phyloP scores from a whole-genome alignment of 1,140 invertebrate species.

The Heliconius hewitsoni region DNA sequence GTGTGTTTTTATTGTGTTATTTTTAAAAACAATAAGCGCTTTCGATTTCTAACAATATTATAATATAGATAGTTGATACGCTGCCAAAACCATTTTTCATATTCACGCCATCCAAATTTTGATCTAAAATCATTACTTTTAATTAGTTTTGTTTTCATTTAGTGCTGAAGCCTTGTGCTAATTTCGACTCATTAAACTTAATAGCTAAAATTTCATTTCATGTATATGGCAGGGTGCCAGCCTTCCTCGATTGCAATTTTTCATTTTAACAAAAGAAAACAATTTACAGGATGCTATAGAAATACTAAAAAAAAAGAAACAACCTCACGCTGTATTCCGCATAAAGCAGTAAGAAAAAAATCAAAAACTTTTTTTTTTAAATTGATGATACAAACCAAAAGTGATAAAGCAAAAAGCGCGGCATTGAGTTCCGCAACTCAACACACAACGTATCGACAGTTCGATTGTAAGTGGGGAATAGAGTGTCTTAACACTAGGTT shows the following conservation, averaged over 20 bases:
- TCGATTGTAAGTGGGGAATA: no score
- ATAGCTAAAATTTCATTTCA: conserved; percentile 29
- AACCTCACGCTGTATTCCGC: no score
- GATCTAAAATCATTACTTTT: conserved; percentile 25
- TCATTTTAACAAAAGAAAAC: conserved; percentile 10
- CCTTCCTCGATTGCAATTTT: conserved; percentile 4
- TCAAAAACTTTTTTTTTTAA: no score
- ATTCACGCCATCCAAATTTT: neutral
- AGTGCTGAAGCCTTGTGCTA: conserved; percentile 22
- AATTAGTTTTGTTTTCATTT: conserved; percentile 27
- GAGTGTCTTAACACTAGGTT: no score
- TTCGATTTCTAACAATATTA: no score
- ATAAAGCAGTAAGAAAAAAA: no score
- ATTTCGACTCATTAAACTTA: conserved; percentile 29
- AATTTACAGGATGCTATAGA: neutral
- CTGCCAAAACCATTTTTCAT: neutral
- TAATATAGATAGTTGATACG: neutral
- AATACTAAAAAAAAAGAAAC: neutral
- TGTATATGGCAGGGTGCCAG: conserved; percentile 25
- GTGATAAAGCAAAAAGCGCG: no score
- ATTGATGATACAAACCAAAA: no score
- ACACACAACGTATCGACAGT: no score
- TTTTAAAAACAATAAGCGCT: no score
- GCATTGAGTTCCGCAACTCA: no score
- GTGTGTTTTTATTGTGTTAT: no score